Conservation (phyloP, 2,888 invertebrate genomes). For the Orgyia antiqua region DNA sequence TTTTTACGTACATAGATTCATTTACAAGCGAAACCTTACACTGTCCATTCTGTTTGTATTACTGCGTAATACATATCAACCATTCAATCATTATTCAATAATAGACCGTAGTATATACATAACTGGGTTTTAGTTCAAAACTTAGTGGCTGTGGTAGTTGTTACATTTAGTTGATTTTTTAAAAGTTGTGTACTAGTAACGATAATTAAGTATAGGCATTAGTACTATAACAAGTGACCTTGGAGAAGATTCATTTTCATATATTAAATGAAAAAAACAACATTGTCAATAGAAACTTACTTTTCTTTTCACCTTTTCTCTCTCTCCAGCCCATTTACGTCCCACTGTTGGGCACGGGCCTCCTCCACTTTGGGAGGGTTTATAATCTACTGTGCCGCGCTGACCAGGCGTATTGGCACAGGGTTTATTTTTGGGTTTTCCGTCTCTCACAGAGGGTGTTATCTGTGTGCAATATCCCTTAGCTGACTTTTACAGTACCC, state of each 20-base stretch:
- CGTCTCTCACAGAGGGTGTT: too few species aligned
- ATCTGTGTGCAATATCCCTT: too few species aligned
- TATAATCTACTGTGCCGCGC: too few species aligned
- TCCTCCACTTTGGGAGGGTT: too few species aligned
- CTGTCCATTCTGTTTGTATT: slow-evolving; percentile 38
- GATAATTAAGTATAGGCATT: slow-evolving; percentile 53
- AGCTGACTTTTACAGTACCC: too few species aligned
- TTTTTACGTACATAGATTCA: slow-evolving; percentile 65
- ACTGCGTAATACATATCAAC: slow-evolving; percentile 31
- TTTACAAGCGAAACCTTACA: slow-evolving; percentile 46
- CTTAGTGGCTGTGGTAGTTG: slow-evolving; percentile 18
- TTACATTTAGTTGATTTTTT: slow-evolving; percentile 25
- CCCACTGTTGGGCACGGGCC: too few species aligned
- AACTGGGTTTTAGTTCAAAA: background rate
- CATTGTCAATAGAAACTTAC: too few species aligned
- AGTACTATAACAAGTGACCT: slow-evolving; percentile 37
- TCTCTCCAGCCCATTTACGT: too few species aligned
- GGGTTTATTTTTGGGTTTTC: too few species aligned
- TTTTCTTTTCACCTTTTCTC: too few species aligned
- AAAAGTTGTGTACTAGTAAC: slow-evolving; percentile 36
- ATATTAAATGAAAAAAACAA: too few species aligned
- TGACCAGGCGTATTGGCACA: too few species aligned
- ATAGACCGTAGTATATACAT: slow-evolving; percentile 19
- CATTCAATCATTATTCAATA: slow-evolving; percentile 23
- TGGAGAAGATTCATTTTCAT: slow-evolving; percentile 44